Conservation (phyloP, 2,113 vertebrate genomes). For the Syrmaticus mikado region DNA sequence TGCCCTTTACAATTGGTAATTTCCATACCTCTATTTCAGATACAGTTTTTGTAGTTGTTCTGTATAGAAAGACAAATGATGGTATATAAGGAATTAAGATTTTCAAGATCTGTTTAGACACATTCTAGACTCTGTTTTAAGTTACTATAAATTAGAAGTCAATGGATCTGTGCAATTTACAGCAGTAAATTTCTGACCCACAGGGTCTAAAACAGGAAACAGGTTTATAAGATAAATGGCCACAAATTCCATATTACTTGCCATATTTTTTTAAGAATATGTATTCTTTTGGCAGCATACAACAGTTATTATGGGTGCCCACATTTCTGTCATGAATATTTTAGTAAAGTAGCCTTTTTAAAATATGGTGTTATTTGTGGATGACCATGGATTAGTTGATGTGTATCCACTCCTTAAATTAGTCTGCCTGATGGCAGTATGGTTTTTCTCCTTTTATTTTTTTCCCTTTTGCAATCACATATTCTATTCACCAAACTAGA, state of each 20-base stretch:
- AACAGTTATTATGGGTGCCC: background rate
- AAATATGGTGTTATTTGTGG: background rate
- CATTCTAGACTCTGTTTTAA: background rate
- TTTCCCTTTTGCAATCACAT: background rate
- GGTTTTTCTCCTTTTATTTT: rapidly evolving
- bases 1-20: background rate
- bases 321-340: slow-evolving; percentile 17
- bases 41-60: background rate
- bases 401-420: slow-evolving; percentile 18
- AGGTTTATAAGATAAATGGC: background rate
- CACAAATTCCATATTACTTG: slow-evolving; percentile 23
- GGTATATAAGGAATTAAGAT: background rate
- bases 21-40: background rate
- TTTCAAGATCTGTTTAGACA: background rate
- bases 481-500: slow-evolving; percentile 41
- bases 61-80: background rate
- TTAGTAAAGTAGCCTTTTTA: background rate
- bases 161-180: background rate
- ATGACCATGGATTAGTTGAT: background rate
- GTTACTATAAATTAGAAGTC: background rate
- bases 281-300: background rate
- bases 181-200: slow-evolving; percentile 11
- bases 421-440: background rate
- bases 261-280: background rate
- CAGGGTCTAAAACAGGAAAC: slow-evolving; percentile 30